Evolutionary conservation across 2,113 vertebrate genomes (phyloP), one percentile per base, ranked within the genome.

Genomic region (Sylvietta virens): DNA sequence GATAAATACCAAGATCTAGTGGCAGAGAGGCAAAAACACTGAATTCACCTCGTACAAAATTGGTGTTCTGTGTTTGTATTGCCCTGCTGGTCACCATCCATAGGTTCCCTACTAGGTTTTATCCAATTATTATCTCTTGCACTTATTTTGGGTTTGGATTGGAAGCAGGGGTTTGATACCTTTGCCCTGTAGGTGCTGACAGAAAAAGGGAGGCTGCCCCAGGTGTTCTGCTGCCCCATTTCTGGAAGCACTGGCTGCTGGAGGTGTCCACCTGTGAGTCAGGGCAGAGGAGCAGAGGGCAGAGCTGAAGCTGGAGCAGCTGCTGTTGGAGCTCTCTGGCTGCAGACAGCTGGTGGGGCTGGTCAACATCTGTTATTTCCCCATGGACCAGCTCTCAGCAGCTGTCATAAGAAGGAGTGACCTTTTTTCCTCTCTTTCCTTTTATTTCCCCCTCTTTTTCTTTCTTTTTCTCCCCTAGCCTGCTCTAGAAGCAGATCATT

Each of bases 321-420:
- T 92, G 90, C 88, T 71, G 24, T 2, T 54, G 86, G 44, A 83
- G 45, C 3, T 58, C 19, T 72, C 33, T 0, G 1, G 35, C 67
- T 93, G 62, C 88, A 93, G 76, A 20, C 86, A 94, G 95, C 88
- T 91, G 80, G 69, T 86, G 64, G 42, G 80, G 69, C 77, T 88
- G 91, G 40, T 70, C 0, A 0, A 26, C 15, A 11, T 54, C 19
- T 57, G 79, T 33, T 90, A 50, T 27, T 60, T 90, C 88, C 88
- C 90, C 21, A 35, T 10, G 72, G 95, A 77, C 60, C 82, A 83
- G 94, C 88, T 67, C 85, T 54, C 15, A 86, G 86, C 62, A 88
- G 79, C 66, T 92, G 71, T 58, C 6, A 1, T 13, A 28, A 53
- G 45, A 30, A 60, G 23, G 31, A 65, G 19, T 58, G 67, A 90